Percentiles rank a stretch among this genome's conserved stretches.
phyloP scores from a whole-genome alignment of 2,797 vertebrate species.

The Delichon dasypus region DNA sequence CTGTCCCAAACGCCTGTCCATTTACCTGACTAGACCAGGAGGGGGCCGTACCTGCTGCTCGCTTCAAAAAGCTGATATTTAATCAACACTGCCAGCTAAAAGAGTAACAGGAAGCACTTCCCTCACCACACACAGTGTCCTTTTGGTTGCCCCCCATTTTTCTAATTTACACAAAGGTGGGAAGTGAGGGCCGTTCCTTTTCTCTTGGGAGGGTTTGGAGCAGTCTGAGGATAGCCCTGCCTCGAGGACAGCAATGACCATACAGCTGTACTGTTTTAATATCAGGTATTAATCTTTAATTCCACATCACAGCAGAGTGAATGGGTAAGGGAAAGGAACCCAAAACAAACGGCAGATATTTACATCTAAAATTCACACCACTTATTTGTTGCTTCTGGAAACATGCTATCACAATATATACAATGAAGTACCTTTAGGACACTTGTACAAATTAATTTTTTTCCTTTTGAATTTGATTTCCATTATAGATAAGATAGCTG shows the following conservation, averaged over 20 bases:
- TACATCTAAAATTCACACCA: slow-evolving; percentile 92
- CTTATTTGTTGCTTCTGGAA: slow-evolving; percentile 82
- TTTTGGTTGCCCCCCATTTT: not conserved
- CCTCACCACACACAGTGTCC: not conserved
- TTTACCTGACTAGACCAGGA: not conserved
- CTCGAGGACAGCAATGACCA: slow-evolving; percentile 50
- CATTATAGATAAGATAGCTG: slow-evolving; percentile 84
- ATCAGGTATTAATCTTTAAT: slow-evolving; percentile 94
- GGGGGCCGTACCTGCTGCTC: not conserved
- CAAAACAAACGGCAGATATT: slow-evolving; percentile 84
- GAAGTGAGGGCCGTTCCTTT: not conserved
- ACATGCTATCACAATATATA: slow-evolving; percentile 99
- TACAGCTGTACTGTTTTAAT: slow-evolving; percentile 83
- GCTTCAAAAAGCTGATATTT: not conserved
- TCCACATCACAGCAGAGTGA: slow-evolving; percentile 94
- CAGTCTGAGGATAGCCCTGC: not conserved
- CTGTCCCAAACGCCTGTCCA: not conserved
- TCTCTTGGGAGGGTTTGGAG: not conserved
- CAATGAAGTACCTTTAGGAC: slow-evolving; percentile 93
- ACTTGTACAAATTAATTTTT: slow-evolving; percentile 86
- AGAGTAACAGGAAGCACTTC: not conserved
- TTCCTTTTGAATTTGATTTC: slow-evolving; percentile 79
- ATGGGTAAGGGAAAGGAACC: slow-evolving; percentile 79
- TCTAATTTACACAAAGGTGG: not conserved
- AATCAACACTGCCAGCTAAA: not conserved